Evolutionary conservation across 2,888 invertebrate genomes (phyloP).

Genomic region (Eilema depressum): DNA sequence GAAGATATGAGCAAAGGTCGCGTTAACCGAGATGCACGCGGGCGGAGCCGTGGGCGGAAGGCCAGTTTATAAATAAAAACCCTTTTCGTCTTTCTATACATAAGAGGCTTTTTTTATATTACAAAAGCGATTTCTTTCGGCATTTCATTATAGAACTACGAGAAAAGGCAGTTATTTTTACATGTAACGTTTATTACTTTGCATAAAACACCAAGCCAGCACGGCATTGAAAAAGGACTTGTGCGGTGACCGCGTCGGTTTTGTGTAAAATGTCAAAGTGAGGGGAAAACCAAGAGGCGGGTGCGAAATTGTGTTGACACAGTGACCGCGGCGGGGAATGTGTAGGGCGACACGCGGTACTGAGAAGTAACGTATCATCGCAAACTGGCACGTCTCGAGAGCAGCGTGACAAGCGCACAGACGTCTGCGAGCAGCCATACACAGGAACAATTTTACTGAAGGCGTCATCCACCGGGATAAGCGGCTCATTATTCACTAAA

Average conservation of each 20-base stretch:
- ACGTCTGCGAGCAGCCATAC: constrained; percentile 72
- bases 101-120: neutral
- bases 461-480: constrained; percentile 81
- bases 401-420: constrained; percentile 53
- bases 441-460: constrained; percentile 80
- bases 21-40: too few species aligned
- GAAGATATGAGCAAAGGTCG: too few species aligned
- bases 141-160: neutral
- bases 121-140: neutral
- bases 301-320: constrained; percentile 77
- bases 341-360: constrained; percentile 28
- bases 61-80: too few species aligned
- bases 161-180: constrained; percentile 27
- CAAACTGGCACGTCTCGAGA: constrained; percentile 13
- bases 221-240: constrained; percentile 68
- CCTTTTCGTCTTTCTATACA: too few species aligned
- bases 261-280: constrained; percentile 81
- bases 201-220: constrained; percentile 44
- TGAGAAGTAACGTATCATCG: constrained; percentile 21
- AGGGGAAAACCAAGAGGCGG: constrained; percentile 68
- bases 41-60: too few species aligned
- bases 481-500: constrained; percentile 86
- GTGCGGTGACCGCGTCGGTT: constrained; percentile 74
- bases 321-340: constrained; percentile 65
- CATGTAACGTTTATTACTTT: constrained; percentile 38